These are phyloP conservation scores for Atta colombica DNA, from an alignment of 1,140 invertebrate genomes.

Conservation along the genomic window DNA sequence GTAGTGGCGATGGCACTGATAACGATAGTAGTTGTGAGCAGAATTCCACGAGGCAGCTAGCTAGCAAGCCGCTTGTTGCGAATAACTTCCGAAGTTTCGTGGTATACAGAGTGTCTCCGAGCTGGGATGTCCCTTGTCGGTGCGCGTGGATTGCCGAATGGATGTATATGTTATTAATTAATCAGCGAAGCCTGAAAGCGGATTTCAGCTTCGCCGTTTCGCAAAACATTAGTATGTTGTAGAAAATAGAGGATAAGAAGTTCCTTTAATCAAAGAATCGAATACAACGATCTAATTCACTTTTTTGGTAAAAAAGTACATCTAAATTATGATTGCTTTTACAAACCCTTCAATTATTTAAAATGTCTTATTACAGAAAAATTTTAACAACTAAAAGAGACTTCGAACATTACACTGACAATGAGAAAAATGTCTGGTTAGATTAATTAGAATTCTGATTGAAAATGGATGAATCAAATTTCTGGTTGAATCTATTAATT, in stretches of 20 bases:
- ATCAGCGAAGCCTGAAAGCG: neutral
- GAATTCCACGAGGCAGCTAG: conserved; percentile 77
- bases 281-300: neutral
- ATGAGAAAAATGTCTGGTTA: no score
- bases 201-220: neutral
- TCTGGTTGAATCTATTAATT: no score
- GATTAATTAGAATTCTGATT: no score
- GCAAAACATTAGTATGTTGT: neutral
- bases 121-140: neutral
- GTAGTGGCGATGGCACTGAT: conserved; percentile 39
- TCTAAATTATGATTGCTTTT: no score
- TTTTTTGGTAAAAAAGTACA: no score
- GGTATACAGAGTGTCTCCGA: conserved; percentile 35
- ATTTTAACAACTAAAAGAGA: no score
- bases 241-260: neutral
- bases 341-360: no score
- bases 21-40: conserved; percentile 44
- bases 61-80: conserved; percentile 81
- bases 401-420: no score
- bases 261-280: neutral
- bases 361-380: no score
- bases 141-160: neutral
- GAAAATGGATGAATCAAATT: no score
- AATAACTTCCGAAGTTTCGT: conserved; percentile 81
- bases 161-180: conserved; percentile 3